A percentile compares a stretch with the other conserved stretches of the same genome.
Evolutionary conservation across 2,888 invertebrate genomes (phyloP).

Genomic region (Watsonalla binaria): DNA sequence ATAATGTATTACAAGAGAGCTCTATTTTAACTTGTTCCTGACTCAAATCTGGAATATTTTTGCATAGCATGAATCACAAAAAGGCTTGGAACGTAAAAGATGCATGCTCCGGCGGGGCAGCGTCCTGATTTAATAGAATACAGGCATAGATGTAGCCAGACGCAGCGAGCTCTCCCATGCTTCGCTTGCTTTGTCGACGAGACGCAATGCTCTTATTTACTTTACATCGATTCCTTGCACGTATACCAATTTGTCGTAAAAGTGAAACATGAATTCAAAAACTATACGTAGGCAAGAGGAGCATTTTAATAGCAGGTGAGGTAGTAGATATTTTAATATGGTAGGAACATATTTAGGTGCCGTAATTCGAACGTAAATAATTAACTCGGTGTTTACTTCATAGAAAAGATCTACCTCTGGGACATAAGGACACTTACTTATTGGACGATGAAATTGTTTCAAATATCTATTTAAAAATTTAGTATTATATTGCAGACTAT

Average conservation of each 20-base stretch:
- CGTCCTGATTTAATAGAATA: slow-evolving; percentile 70
- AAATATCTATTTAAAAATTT: too few species aligned
- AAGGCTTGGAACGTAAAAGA: slow-evolving; percentile 49
- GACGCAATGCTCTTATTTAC: slow-evolving; percentile 30
- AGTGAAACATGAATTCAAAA: too few species aligned
- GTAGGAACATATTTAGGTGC: too few species aligned
- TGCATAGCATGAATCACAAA: slow-evolving; percentile 70
- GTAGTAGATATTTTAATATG: neutral
- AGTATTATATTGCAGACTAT: too few species aligned
- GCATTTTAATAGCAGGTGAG: neutral
- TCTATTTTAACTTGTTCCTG: slow-evolving; percentile 48
- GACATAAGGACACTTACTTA: too few species aligned
- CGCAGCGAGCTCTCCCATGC: slow-evolving; percentile 26
- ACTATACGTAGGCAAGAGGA: neutral
- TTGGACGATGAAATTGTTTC: too few species aligned
- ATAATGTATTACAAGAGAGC: slow-evolving; percentile 15
- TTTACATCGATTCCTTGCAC: slow-evolving; percentile 34
- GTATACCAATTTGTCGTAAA: neutral
- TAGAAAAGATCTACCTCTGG: too few species aligned
- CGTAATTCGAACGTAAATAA: too few species aligned
- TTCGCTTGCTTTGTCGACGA: slow-evolving; percentile 30
- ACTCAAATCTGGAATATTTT: slow-evolving; percentile 65
- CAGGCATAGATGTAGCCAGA: slow-evolving; percentile 44
- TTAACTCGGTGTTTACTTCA: too few species aligned
- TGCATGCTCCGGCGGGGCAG: slow-evolving; percentile 38